Conservation (phyloP, 2,888 invertebrate species). For the Rhingia rostrata region DNA sequence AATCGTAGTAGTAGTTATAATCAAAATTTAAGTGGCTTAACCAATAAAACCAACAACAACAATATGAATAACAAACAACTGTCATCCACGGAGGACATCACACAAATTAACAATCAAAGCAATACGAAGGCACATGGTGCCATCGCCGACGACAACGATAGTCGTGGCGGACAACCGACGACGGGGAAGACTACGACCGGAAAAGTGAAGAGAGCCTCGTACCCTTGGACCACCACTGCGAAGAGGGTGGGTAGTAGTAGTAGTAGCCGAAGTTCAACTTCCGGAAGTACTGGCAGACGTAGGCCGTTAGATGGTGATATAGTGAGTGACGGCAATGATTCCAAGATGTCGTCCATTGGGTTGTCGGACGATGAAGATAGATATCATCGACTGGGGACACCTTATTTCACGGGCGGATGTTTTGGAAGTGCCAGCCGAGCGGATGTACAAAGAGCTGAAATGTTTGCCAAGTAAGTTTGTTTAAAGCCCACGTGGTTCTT, state of each 20-base stretch:
- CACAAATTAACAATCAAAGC: conserved; percentile 61
- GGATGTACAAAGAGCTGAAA: conserved; percentile 76
- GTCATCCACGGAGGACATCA: conserved; percentile 29
- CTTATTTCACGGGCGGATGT: conserved; percentile 77
- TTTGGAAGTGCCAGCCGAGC: conserved; percentile 75
- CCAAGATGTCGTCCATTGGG: conserved; percentile 13
- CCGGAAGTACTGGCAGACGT: conserved; percentile 21
- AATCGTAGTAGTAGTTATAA: conserved; percentile 76
- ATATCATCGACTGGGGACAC: conserved; percentile 67
- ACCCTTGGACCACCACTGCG: conserved; percentile 24
- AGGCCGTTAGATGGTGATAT: conserved; percentile 40
- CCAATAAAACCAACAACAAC: conserved; percentile 65
- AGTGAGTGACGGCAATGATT: conserved; percentile 38
- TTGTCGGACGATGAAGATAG: conserved; percentile 29
- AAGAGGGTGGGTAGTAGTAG: conserved; percentile 6
- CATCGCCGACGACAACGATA: conserved; percentile 49
- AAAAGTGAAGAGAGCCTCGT: conserved; percentile 59
- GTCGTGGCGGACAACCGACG: neutral
- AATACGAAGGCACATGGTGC: conserved; percentile 52
- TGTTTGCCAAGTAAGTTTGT: conserved; percentile 77
- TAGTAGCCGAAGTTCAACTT: conserved; percentile 36
- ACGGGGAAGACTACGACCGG: conserved; percentile 3
- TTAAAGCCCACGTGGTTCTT: neutral
- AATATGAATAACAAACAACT: conserved; percentile 61
- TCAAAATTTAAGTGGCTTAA: conserved; percentile 79